Conservation (phyloP, 2,113 vertebrate genomes). For the Pseudorectes ferrugineus region DNA sequence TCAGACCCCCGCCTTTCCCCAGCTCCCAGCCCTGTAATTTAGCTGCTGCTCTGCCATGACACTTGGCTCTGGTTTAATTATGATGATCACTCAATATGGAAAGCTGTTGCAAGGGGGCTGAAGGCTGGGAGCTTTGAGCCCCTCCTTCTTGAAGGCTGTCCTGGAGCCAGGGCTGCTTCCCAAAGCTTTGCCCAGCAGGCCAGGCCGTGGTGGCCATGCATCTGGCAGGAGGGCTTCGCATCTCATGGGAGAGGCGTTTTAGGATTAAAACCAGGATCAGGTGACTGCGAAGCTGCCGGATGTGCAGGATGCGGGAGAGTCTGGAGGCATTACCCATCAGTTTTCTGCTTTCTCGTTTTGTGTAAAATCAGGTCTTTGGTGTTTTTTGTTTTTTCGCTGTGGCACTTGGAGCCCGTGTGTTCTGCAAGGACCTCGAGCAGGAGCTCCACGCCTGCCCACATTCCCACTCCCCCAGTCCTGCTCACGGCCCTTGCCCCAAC, state of each 20-base stretch:
- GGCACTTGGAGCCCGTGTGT: background rate
- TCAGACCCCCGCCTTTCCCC: slow-evolving; percentile 4
- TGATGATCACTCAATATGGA: slow-evolving; percentile 33
- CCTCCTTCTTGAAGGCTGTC: background rate
- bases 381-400: background rate
- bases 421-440: background rate
- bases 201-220: rapidly evolving
- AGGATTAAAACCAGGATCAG: background rate
- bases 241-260: rapidly evolving
- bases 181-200: background rate
- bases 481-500: background rate
- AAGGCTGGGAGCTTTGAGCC: background rate
- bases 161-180: background rate
- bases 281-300: rapidly evolving
- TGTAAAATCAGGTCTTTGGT: background rate
- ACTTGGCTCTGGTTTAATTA: slow-evolving; percentile 60
- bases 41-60: slow-evolving; percentile 45
- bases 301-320: background rate
- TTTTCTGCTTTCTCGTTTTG: background rate
- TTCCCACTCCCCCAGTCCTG: background rate
- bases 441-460: background rate
- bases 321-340: background rate
- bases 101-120: slow-evolving; percentile 22
- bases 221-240: rapidly evolving
- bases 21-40: slow-evolving; percentile 64